Evolutionary conservation across 2,888 invertebrate species (phyloP).

Genomic region (Harpalus rubripes): DNA sequence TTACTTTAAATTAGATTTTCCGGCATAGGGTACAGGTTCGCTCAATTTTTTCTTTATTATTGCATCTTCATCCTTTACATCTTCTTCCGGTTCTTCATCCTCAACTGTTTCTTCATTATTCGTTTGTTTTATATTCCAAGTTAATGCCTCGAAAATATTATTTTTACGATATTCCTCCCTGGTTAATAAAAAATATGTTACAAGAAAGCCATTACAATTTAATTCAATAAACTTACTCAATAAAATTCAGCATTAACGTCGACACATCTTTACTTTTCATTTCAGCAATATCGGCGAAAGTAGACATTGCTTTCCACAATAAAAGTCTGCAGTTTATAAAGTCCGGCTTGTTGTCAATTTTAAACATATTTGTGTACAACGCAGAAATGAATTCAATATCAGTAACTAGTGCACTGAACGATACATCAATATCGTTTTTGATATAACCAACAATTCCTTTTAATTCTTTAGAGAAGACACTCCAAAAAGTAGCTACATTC

Average conservation of each 20-base stretch:
- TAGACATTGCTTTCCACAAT: slow-evolving; percentile 88
- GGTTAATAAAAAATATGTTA: slow-evolving; percentile 57
- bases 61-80: slow-evolving; percentile 74
- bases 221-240: slow-evolving; percentile 79
- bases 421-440: slow-evolving; percentile 72
- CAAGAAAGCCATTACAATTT: slow-evolving; percentile 72
- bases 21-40: slow-evolving; percentile 68
- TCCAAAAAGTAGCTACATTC: slow-evolving; percentile 85
- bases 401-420: slow-evolving; percentile 66
- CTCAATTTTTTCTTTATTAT: slow-evolving; percentile 69
- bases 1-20: slow-evolving; percentile 72
- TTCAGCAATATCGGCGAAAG: slow-evolving; percentile 88
- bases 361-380: slow-evolving; percentile 72
- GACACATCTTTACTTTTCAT: slow-evolving; percentile 89
- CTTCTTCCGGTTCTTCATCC: slow-evolving; percentile 75
- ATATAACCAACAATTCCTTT: slow-evolving; percentile 79
- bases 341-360: slow-evolving; percentile 82
- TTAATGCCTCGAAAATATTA: slow-evolving; percentile 80
- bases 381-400: slow-evolving; percentile 67
- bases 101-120: slow-evolving; percentile 75
- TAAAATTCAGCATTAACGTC: slow-evolving; percentile 88
- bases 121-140: slow-evolving; percentile 79
- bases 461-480: slow-evolving; percentile 82
- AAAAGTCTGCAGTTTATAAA: slow-evolving; percentile 87
- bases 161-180: slow-evolving; percentile 82